Base-by-base conservation (phyloP, 2,113 vertebrate genomes). In the Burhinus oedicnemus region DNA sequence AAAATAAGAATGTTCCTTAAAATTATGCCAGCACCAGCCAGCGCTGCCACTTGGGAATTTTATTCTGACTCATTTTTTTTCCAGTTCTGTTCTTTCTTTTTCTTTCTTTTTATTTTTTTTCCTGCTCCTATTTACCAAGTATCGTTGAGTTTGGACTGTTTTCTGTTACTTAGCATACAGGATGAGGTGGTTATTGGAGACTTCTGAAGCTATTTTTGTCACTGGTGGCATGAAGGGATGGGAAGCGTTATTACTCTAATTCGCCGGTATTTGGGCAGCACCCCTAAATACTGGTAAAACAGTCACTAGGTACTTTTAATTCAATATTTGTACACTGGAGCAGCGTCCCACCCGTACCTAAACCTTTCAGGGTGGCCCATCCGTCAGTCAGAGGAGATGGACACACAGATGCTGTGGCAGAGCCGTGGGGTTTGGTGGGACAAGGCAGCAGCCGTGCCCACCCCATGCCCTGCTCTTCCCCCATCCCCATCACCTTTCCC, bases 1-100 rank as follows among this genome's bases (percentile, higher is more conserved):
- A 79, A 96, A 94, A 81, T 72, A 93, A 90, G 69, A 72, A 80
- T 58, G 75, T 88, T 91, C 88, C 87, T 96, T 76, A 88, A 66
- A 87, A 60, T 61, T 22, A 55, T 87, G 90, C 96, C 80, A 92
- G 58, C 68, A 58, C 58, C 92, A 87, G 76, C 64, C 86, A 70
- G 86, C 1, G 1, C 38, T 83, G 82, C 92, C 95, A 68, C 52
- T 64, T 27, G 93, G 90, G 93, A 86, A 54, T 93, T 92, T 79
- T 13, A 42, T 82, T 92, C 89, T 89, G 65, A 90, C 87, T 94
- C 77, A 83, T 89, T 93, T 91, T 72, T 75, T 66, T 93, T 90
- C 55, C 72, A 79, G 68, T 83, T 71, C 54, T 77, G 9, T 69
- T 62, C 58, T 61, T 87, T 45, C 38, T 38, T 66, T 75, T 80